Conservation (phyloP, 2,797 vertebrate species). For the Rhynchotus rufescens region DNA sequence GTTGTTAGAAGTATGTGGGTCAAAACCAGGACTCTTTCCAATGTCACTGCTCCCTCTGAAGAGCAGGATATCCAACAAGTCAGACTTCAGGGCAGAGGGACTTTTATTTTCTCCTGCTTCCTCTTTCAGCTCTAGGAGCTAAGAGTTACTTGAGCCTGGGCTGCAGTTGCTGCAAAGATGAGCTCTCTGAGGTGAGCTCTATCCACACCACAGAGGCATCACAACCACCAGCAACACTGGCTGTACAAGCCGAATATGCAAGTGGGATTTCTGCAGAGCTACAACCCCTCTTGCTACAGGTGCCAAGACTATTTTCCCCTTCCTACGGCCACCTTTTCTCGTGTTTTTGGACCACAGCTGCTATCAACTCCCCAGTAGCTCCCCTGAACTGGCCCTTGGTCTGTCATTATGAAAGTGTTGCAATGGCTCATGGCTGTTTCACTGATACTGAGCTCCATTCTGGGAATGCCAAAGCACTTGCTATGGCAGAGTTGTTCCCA, state of each 20-base stretch:
- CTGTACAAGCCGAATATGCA: neutral
- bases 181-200: neutral
- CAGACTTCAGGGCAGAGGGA: neutral
- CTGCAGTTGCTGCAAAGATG: neutral
- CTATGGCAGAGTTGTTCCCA: neutral
- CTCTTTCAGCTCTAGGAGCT: neutral
- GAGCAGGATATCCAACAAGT: neutral
- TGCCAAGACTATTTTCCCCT: neutral
- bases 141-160: neutral
- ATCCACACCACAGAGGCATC: fast-evolving
- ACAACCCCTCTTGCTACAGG: neutral
- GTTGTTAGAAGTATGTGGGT: neutral
- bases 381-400: neutral
- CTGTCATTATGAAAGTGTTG: neutral
- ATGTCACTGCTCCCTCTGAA: neutral
- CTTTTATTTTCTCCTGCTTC: neutral
- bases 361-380: neutral
- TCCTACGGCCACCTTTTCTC: neutral
- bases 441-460: neutral
- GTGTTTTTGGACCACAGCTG: neutral
- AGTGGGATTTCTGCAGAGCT: neutral
- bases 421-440: neutral
- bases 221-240: neutral
- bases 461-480: neutral
- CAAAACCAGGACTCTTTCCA: neutral